Conservation (phyloP, 92 coral and sea anemone genomes). For the Phymanthus crucifer region DNA sequence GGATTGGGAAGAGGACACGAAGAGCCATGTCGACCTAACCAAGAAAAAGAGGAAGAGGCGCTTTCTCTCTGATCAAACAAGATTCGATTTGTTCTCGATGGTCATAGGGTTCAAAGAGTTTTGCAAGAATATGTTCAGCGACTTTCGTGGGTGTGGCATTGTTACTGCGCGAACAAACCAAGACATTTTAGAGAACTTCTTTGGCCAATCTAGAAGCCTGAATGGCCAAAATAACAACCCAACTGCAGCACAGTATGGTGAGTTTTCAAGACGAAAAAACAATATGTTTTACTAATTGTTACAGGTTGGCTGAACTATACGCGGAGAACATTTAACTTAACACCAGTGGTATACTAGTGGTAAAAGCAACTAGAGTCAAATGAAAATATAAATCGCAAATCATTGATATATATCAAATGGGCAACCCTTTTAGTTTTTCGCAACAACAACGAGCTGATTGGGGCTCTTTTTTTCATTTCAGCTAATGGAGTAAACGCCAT, state of each 20-base stretch:
- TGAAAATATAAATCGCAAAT: too few relatives aligned
- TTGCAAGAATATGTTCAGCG: slow-evolving; percentile 8
- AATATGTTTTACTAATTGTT: too few relatives aligned
- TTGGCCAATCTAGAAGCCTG: slow-evolving; percentile 34
- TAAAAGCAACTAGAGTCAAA: too few relatives aligned
- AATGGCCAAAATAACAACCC: slow-evolving; percentile 52
- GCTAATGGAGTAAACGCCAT: neutral
- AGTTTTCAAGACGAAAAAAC: too few relatives aligned
- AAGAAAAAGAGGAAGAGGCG: neutral
- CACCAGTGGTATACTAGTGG: too few relatives aligned
- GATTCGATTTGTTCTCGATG: slow-evolving; percentile 5
- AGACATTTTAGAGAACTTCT: slow-evolving; percentile 39
- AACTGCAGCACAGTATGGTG: slow-evolving; percentile 35
- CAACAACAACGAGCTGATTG: too few relatives aligned
- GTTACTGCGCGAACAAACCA: slow-evolving; percentile 36
- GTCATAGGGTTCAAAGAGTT: neutral
- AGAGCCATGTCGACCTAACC: neutral
- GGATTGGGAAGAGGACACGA: neutral
- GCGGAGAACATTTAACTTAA: too few relatives aligned
- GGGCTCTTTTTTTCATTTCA: neutral
- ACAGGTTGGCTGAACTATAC: too few relatives aligned
- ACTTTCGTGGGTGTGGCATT: slow-evolving; percentile 30
- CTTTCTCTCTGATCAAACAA: neutral
- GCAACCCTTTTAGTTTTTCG: too few relatives aligned
- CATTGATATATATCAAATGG: too few relatives aligned